Evolutionary conservation across 2,797 vertebrate genomes (phyloP), one percentile per base, ranked within the genome.

Genomic region (Hoplostethus mediterraneus): DNA sequence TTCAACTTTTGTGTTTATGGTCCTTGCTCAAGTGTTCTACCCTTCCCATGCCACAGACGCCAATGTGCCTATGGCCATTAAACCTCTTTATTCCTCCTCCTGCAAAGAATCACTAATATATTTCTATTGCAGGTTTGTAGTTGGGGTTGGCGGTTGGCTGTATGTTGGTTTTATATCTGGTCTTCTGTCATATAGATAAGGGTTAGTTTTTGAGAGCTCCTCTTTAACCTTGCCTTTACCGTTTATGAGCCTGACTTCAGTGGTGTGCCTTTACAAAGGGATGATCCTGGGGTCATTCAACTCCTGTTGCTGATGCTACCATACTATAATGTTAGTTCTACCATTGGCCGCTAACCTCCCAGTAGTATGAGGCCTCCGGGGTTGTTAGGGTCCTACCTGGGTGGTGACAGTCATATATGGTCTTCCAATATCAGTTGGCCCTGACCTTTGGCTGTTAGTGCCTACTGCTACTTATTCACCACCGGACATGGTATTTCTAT

Each of bases 141-240:
- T 17, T 6, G 36, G 31, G 1, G 21, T 21, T 21, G 21, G 21
- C 21, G 28, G 52, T 68, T 53, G 62, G 71, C 53, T 70, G 61
- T 74, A 70, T 88, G 89, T 83, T 71, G 70, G 58, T 77, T 90
- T 89, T 73, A 83, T 75, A 69, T 74, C 63, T 83, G 78, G 64
- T 78, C 36, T 16, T 88, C 63, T 68, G 73, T 88, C 79, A 59
- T 90, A 86, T 85, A 92, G 91, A 93, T 92, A 92, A 90, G 75
- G 16, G 11, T 58, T 30, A 13, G 40, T 71, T 88, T 62, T 68
- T 56, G 66, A 79, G 72, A 65, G 79, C 80, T 84, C 81, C 73
- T 83, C 77, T 87, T 87, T 85, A 81, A 87, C 86, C 84, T 87
- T 81, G 83, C 21, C 21, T 21, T 21, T 1, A 21, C 70, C 77